Conservation (phyloP, 2,113 vertebrate species). For the Periophthalmus modestus region DNA sequence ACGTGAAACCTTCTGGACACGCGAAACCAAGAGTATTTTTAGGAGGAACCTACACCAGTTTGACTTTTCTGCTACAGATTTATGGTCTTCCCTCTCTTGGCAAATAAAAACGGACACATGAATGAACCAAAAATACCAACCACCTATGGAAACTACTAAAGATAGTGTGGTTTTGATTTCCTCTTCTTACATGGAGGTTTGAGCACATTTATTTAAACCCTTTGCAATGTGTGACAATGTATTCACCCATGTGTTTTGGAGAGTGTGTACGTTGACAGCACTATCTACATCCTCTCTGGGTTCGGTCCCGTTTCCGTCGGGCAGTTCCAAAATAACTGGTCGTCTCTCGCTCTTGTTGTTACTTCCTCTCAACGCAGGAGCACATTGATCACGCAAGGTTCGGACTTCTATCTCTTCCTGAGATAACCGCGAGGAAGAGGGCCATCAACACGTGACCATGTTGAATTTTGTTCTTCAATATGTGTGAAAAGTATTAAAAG, state of each 20-base stretch:
- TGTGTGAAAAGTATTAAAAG: background rate
- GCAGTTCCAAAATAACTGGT: slow-evolving; percentile 87
- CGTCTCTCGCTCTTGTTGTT: slow-evolving; percentile 72
- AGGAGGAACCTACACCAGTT: slow-evolving; percentile 56
- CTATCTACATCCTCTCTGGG: slow-evolving; percentile 86
- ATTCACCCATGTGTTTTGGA: slow-evolving; percentile 12
- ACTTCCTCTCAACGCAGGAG: slow-evolving; percentile 84
- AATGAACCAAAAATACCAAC: slow-evolving; percentile 65
- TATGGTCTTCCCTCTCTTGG: slow-evolving; percentile 63
- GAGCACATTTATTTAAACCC: background rate
- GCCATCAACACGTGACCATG: slow-evolving; percentile 21
- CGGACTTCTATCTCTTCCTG: slow-evolving; percentile 88
- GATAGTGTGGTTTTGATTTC: background rate
- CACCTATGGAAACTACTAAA: slow-evolving; percentile 75
- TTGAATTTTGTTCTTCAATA: background rate
- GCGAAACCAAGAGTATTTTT: slow-evolving; percentile 74
- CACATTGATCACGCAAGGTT: slow-evolving; percentile 88
- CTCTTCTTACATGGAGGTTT: background rate
- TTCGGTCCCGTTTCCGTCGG: slow-evolving; percentile 85
- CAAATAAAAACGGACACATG: slow-evolving; percentile 53
- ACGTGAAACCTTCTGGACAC: slow-evolving; percentile 71
- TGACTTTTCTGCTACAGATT: slow-evolving; percentile 69
- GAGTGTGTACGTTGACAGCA: slow-evolving; percentile 54
- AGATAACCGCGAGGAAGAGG: slow-evolving; percentile 40
- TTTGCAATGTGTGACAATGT: background rate